Conservation (phyloP, 2,888 invertebrate species). For the Limnephilus marmoratus region DNA sequence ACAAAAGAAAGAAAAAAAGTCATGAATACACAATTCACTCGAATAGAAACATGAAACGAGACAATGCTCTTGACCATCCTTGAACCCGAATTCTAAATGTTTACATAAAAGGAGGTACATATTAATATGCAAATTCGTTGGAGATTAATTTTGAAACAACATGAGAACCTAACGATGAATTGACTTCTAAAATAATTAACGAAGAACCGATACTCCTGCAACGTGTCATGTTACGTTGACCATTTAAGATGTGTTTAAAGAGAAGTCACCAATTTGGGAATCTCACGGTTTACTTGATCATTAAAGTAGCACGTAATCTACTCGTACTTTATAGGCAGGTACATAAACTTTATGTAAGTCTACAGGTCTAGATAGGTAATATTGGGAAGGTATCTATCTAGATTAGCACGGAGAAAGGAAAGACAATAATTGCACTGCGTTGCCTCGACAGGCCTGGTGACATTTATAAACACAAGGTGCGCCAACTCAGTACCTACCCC, state of each 20-base stretch:
- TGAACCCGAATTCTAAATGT: background rate
- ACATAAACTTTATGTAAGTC: background rate
- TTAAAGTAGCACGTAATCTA: background rate
- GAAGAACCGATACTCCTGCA: background rate
- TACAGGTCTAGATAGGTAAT: background rate
- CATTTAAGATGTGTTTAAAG: constrained; percentile 7
- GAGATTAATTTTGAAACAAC: background rate
- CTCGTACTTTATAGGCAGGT: background rate
- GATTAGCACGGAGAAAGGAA: constrained; percentile 52
- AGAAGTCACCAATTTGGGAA: background rate
- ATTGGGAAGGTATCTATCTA: background rate
- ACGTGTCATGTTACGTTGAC: background rate
- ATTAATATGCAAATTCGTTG: background rate
- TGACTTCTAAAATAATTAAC: background rate
- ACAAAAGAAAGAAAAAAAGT: constrained; percentile 49
- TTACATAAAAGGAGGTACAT: background rate
- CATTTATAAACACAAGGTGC: constrained; percentile 56
- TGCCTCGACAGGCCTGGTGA: constrained; percentile 58
- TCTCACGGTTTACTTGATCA: background rate
- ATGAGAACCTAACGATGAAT: background rate
- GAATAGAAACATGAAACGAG: background rate
- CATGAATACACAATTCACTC: background rate
- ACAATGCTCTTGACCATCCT: background rate
- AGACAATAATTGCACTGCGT: constrained; percentile 42
- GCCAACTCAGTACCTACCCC: constrained; percentile 32